Conservation (phyloP, 2,888 invertebrate species). For the Parascotia fuliginaria region DNA sequence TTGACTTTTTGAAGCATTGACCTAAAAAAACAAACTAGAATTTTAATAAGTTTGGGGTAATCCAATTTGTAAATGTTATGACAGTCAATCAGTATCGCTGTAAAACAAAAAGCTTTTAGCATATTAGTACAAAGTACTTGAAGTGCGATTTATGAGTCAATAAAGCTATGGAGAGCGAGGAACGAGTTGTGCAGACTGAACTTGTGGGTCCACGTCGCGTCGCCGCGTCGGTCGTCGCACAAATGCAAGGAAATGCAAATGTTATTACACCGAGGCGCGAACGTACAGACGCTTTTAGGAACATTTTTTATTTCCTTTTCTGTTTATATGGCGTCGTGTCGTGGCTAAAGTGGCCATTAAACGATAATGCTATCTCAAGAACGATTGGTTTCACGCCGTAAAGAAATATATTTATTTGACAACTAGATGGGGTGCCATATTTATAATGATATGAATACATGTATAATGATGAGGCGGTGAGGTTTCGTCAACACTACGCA, state of each 20-base stretch:
- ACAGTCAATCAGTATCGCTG: conserved; percentile 39
- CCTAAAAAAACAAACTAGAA: conserved; percentile 11
- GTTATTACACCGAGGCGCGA: conserved; percentile 66
- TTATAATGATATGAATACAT: conserved; percentile 29
- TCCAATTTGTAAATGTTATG: conserved; percentile 48
- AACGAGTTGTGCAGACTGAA: conserved; percentile 10
- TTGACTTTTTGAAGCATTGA: too few relatives aligned
- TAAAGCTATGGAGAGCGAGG: conserved; percentile 35
- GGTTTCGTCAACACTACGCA: conserved; percentile 14
- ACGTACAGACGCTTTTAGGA: conserved; percentile 65
- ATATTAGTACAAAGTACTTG: conserved; percentile 46
- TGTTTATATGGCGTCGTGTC: conserved; percentile 54
- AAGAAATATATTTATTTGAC: conserved; percentile 55
- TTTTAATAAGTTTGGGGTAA: conserved; percentile 32
- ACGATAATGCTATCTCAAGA: conserved; percentile 72
- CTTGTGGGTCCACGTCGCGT: too few relatives aligned
- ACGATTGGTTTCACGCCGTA: conserved; percentile 73
- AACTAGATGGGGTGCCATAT: conserved; percentile 30
- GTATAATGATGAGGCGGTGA: conserved; percentile 28
- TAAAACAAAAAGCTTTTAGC: conserved; percentile 46
- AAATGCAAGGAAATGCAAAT: conserved; percentile 68
- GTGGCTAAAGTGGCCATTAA: conserved; percentile 70
- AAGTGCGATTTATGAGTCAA: conserved; percentile 45
- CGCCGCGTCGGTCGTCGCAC: too few relatives aligned
- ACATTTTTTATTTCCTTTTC: conserved; percentile 57